These are phyloP conservation scores for Enteromius fasciolatus DNA, from an alignment of 2,797 vertebrate genomes.

Conservation along the genomic window DNA sequence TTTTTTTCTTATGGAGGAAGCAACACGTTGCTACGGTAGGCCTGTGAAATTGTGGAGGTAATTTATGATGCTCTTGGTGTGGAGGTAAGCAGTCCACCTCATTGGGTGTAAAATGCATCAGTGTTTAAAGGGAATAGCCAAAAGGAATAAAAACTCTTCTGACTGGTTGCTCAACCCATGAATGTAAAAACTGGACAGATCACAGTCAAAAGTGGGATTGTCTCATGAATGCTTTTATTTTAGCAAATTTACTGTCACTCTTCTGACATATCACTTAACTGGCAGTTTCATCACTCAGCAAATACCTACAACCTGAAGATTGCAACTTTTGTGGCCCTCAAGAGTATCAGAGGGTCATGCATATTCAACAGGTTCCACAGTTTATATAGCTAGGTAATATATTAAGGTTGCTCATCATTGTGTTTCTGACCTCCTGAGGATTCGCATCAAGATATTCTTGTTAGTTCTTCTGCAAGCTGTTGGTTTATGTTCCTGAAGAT, in stretches of 20 bases:
- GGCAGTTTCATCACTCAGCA: neutral
- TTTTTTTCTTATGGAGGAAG: conserved; percentile 3
- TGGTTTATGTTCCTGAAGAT: conserved; percentile 55
- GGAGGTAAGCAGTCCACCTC: conserved; percentile 12
- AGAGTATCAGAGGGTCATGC: neutral
- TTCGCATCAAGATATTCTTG: neutral
- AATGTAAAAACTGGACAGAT: neutral
- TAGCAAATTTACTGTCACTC: neutral
- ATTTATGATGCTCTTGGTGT: conserved; percentile 3
- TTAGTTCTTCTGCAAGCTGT: neutral
- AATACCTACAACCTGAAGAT: neutral
- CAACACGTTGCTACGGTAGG: neutral
- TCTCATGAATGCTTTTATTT: neutral
- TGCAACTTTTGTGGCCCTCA: neutral
- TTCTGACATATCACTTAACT: neutral
- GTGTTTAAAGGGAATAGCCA: conserved; percentile 14
- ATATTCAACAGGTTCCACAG: conserved; percentile 9
- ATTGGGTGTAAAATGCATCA: neutral
- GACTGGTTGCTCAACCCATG: neutral
- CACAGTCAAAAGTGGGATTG: neutral
- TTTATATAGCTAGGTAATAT: conserved; percentile 8
- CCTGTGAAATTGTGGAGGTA: neutral
- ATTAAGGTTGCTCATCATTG: conserved; percentile 17
- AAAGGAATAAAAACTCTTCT: neutral
- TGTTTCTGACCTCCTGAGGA: conserved; percentile 29